phyloP scores from a whole-genome alignment of 2,888 invertebrate genomes.

The Sphinx pinastri region DNA sequence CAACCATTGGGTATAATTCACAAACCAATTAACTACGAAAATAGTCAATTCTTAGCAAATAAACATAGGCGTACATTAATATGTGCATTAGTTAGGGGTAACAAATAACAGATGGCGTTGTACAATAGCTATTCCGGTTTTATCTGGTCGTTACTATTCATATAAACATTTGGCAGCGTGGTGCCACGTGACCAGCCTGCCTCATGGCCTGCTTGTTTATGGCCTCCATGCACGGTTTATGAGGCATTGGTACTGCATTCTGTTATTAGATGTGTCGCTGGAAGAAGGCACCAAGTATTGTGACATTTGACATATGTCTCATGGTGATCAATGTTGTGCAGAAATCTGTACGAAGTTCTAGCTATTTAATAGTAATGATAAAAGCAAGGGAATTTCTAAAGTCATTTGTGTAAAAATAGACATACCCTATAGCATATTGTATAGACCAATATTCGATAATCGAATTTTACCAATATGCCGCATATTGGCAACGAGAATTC shows the following conservation, averaged over 20 bases:
- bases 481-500: too few species aligned
- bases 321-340: too few species aligned
- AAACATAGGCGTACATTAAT: not conserved
- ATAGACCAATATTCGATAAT: too few species aligned
- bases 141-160: slow-evolving; percentile 25
- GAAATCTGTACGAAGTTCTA: too few species aligned
- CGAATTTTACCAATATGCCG: too few species aligned
- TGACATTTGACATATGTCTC: too few species aligned
- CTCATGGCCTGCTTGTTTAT: slow-evolving; percentile 15
- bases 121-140: slow-evolving; percentile 19
- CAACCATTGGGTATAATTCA: not conserved
- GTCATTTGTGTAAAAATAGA: too few species aligned
- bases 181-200: slow-evolving; percentile 20
- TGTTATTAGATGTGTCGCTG: not conserved
- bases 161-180: slow-evolving; percentile 25
- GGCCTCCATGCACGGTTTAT: slow-evolving; percentile 5
- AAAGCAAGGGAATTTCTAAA: too few species aligned
- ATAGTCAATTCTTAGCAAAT: not conserved
- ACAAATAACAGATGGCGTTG: slow-evolving; percentile 22
- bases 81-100: not conserved
- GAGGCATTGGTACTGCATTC: slow-evolving; percentile 1
- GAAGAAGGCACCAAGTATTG: not conserved
- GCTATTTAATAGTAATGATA: too few species aligned
- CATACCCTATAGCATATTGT: too few species aligned
- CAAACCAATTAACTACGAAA: not conserved